phyloP scores from a whole-genome alignment of 2,888 invertebrate species.

The Eupithecia vulgata region DNA sequence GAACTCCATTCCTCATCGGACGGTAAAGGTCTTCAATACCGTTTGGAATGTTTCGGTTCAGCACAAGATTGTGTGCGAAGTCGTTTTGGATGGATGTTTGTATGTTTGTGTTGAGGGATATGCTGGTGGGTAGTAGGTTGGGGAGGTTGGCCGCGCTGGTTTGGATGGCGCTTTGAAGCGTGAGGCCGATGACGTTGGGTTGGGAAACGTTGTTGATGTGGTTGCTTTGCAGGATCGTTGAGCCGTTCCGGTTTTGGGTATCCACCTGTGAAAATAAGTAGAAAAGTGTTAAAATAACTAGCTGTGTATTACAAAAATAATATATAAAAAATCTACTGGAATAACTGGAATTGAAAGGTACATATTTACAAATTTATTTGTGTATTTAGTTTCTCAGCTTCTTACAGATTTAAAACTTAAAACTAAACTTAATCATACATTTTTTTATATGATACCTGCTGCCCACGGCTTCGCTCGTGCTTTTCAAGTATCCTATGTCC shows the following conservation, averaged over 20 bases:
- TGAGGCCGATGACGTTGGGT: slow-evolving; percentile 64
- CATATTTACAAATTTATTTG: no score
- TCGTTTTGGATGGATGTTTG: slow-evolving; percentile 67
- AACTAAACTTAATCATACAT: no score
- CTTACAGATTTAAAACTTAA: no score
- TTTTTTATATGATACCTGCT: no score
- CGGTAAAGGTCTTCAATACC: slow-evolving; percentile 73
- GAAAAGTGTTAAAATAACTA: no score
- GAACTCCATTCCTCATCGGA: slow-evolving; percentile 68
- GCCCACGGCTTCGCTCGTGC: no score
- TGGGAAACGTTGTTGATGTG: slow-evolving; percentile 52
- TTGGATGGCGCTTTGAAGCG: slow-evolving; percentile 58
- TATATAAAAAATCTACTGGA: not conserved
- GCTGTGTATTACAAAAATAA: not conserved
- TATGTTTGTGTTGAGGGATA: slow-evolving; percentile 66
- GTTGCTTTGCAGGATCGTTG: slow-evolving; percentile 64
- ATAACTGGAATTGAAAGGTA: no score
- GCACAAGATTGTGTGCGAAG: slow-evolving; percentile 71
- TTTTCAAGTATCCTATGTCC: no score
- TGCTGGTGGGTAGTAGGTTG: slow-evolving; percentile 59
- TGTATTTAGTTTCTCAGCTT: no score
- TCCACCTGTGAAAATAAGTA: slow-evolving; percentile 63
- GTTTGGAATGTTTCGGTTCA: slow-evolving; percentile 65
- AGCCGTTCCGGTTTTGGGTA: slow-evolving; percentile 65
- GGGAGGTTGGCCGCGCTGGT: slow-evolving; percentile 59